phyloP scores from a whole-genome alignment of 2,113 vertebrate species.

The Panthera uncia region DNA sequence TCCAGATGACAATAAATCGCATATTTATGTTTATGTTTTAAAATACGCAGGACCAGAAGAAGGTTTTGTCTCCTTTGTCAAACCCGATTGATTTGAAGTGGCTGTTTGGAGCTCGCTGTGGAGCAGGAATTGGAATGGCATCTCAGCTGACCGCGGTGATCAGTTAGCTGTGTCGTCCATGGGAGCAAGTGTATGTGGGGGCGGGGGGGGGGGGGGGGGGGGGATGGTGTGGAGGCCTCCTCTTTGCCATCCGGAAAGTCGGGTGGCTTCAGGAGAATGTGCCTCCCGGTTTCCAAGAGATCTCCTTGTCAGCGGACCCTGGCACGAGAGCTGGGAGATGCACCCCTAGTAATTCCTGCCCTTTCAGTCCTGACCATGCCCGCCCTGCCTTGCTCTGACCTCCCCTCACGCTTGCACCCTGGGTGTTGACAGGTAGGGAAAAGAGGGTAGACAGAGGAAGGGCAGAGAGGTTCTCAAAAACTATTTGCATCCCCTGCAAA shows the following conservation, averaged over 20 bases:
- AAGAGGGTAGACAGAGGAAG: neutral
- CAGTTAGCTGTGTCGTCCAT: neutral
- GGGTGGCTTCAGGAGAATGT: neutral
- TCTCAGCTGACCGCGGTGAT: neutral
- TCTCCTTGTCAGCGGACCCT: neutral
- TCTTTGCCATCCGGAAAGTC: neutral
- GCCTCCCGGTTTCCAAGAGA: neutral
- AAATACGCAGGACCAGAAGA: neutral
- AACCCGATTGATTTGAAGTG: neutral
- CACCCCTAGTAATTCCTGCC: rapidly evolving
- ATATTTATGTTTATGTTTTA: neutral
- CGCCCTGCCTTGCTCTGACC: rapidly evolving
- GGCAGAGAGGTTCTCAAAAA: too few relatives aligned
- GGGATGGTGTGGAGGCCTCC: rapidly evolving
- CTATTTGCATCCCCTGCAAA: neutral
- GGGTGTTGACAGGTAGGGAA: rapidly evolving
- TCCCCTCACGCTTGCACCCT: rapidly evolving
- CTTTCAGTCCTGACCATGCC: neutral
- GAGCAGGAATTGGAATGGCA: neutral
- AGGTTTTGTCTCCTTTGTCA: neutral
- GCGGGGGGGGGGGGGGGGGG: too few relatives aligned
- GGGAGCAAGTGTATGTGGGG: rapidly evolving
- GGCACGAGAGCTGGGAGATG: neutral
- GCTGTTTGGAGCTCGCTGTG: neutral
- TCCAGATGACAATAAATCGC: neutral